Evolutionary conservation across 1,140 invertebrate genomes (phyloP).

Genomic region (Achatina immaculata): DNA sequence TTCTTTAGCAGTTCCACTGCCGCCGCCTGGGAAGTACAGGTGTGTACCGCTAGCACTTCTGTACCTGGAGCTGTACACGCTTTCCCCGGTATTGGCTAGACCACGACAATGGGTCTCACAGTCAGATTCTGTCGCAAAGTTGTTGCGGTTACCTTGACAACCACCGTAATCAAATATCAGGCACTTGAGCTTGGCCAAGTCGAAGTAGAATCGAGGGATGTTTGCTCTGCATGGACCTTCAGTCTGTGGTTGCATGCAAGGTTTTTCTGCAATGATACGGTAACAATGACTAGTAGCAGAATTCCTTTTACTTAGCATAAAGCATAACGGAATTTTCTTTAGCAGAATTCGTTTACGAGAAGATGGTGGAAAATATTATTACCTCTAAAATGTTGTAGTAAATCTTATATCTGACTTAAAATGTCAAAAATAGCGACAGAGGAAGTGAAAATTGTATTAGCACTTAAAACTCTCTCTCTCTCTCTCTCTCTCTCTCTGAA

Average conservation of each 20-base stretch:
- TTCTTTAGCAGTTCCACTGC: too few relatives aligned
- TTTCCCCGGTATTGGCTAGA: background rate
- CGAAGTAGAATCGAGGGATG: slow-evolving; percentile 88
- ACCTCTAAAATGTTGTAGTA: too few relatives aligned
- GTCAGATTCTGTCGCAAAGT: slow-evolving; percentile 43
- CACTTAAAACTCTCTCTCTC: too few relatives aligned
- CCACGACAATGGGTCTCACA: slow-evolving; percentile 35
- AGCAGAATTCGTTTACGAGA: too few relatives aligned
- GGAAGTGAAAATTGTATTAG: too few relatives aligned
- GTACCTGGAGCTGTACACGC: background rate
- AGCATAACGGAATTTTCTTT: too few relatives aligned
- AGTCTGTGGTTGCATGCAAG: slow-evolving; percentile 82
- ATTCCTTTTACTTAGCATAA: too few relatives aligned
- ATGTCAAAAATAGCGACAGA: too few relatives aligned
- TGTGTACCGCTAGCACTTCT: background rate
- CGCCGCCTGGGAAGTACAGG: background rate
- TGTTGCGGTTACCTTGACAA: slow-evolving; percentile 81
- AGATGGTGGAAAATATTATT: too few relatives aligned
- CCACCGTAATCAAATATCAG: slow-evolving; percentile 95
- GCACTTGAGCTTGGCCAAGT: slow-evolving; percentile 86
- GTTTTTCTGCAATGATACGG: slow-evolving; percentile 15
- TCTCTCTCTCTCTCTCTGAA: too few relatives aligned
- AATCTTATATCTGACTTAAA: too few relatives aligned
- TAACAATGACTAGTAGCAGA: too few relatives aligned
- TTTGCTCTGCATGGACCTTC: slow-evolving; percentile 80